Percentiles rank a stretch among this genome's conserved stretches.
These are phyloP conservation scores for Rhizoglyphus robini DNA, from an alignment of 1,140 invertebrate species.

Conservation along the genomic window DNA sequence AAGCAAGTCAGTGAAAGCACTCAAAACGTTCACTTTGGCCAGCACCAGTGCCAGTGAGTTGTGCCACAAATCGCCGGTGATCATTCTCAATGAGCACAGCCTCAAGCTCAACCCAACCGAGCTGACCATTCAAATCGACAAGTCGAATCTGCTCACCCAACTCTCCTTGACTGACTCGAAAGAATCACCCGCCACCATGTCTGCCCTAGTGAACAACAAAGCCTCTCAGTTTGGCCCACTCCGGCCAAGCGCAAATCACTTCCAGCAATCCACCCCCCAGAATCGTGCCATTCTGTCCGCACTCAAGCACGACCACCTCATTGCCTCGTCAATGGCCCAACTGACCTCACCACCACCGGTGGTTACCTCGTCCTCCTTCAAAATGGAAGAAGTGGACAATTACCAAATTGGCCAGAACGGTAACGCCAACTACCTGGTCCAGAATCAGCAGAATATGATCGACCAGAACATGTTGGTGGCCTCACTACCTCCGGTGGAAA, in stretches of 20 bases:
- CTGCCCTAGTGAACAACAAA: too few relatives aligned
- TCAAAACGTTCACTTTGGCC: not conserved
- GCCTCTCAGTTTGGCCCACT: not conserved
- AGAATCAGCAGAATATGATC: not conserved
- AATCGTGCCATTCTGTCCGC: not conserved
- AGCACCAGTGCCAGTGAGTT: not conserved
- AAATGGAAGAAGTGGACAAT: too few relatives aligned
- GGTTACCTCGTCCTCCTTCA: not conserved
- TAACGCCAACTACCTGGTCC: not conserved
- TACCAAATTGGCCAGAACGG: not conserved
- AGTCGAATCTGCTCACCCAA: not conserved
- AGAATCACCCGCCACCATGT: not conserved
- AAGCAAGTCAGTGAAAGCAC: not conserved
- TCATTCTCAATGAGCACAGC: not conserved
- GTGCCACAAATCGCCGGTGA: too few relatives aligned
- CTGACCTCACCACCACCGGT: not conserved
- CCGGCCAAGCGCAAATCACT: not conserved
- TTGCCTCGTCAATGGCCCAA: not conserved
- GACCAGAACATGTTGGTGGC: not conserved
- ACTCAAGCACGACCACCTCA: not conserved
- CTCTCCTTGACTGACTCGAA: not conserved
- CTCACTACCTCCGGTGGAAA: not conserved
- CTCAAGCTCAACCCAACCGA: too few relatives aligned
- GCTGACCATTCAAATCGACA: not conserved
- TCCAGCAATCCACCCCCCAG: not conserved